These are phyloP conservation scores for Protobothrops flavoviridis DNA, from an alignment of 2,113 vertebrate species.

Conservation along the genomic window DNA sequence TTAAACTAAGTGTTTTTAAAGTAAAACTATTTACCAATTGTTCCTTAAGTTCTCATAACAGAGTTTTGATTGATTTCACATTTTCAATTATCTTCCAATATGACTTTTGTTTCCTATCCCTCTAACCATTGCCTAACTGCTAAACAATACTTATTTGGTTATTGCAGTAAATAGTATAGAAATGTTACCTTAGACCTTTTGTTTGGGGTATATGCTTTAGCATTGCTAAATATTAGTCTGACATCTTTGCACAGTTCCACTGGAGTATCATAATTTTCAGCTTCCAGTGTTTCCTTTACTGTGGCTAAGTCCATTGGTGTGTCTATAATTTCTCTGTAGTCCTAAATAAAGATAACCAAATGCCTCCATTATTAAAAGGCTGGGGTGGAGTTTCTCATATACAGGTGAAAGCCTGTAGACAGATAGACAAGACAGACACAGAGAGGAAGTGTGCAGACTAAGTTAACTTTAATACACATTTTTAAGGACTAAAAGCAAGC, in stretches of 20 bases:
- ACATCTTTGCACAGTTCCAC: constrained; percentile 93
- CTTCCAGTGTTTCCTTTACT: constrained; percentile 82
- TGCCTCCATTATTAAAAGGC: neutral
- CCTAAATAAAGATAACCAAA: constrained; percentile 69
- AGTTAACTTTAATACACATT: neutral
- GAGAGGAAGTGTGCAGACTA: neutral
- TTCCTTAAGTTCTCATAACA: neutral
- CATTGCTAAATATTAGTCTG: constrained; percentile 92
- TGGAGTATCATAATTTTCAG: constrained; percentile 88
- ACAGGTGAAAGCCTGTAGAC: neutral
- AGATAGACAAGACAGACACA: neutral
- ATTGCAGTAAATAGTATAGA: neutral
- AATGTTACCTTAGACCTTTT: constrained; percentile 91
- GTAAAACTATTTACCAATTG: neutral
- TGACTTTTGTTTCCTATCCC: neutral
- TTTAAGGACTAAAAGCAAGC: neutral
- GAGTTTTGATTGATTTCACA: neutral
- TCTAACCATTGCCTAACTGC: neutral
- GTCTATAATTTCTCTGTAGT: constrained; percentile 90
- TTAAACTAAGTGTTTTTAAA: neutral
- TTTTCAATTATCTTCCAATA: neutral
- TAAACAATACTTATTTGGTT: neutral
- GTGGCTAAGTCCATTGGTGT: constrained; percentile 95
- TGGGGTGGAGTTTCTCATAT: neutral
- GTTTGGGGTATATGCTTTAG: constrained; percentile 95